Percentiles rank a stretch among this genome's conserved stretches.
Evolutionary conservation across 2,797 vertebrate species (phyloP).

Genomic region (Austrolebias charrua): DNA sequence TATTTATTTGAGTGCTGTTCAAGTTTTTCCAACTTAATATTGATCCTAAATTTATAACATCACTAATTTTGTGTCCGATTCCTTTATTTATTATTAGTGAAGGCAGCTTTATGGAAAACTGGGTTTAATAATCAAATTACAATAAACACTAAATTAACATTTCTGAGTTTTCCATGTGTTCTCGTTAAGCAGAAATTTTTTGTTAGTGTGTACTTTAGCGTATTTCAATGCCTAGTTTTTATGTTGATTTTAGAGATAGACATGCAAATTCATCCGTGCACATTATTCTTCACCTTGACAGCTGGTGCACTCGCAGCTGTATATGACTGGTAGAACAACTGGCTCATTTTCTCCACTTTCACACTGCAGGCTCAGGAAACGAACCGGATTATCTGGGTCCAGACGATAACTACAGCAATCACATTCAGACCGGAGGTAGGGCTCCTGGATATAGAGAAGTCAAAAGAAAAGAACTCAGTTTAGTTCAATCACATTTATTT

Average conservation of each 20-base stretch:
- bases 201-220: neutral
- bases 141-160: neutral
- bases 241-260: neutral
- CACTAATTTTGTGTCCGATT: too few species aligned
- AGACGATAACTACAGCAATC: constrained; percentile 91
- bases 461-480: neutral
- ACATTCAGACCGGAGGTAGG: constrained; percentile 86
- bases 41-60: too few species aligned
- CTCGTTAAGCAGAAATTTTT: neutral
- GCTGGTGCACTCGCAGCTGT: constrained; percentile 89
- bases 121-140: too few species aligned
- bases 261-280: constrained; percentile 29
- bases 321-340: constrained; percentile 86
- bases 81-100: too few species aligned
- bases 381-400: constrained; percentile 83
- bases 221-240: constrained; percentile 2
- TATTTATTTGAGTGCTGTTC: too few species aligned
- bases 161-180: neutral
- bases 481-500: too few species aligned
- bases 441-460: constrained; percentile 76
- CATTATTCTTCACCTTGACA: constrained; percentile 82
- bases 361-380: constrained; percentile 84
- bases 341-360: constrained; percentile 78
- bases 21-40: too few species aligned
- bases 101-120: too few species aligned